These are phyloP conservation scores for Enteromius argenteus DNA, from an alignment of 2,797 vertebrate genomes.

Conservation along the genomic window DNA sequence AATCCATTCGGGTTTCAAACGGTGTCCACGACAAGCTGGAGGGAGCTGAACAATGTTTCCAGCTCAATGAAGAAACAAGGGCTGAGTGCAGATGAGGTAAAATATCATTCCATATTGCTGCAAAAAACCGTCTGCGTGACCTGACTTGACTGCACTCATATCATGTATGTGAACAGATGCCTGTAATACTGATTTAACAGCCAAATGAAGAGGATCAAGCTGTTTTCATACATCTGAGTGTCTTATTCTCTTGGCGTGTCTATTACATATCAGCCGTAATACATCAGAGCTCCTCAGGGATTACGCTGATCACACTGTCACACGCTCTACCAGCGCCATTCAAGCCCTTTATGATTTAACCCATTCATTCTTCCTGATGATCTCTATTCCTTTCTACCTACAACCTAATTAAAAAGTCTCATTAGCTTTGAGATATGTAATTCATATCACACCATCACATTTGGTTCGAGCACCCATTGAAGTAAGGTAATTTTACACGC, in stretches of 20 bases:
- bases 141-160: conserved; percentile 55
- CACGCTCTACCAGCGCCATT: conserved; percentile 28
- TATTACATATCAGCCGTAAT: conserved; percentile 46
- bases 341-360: conserved; percentile 28
- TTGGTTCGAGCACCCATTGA: not conserved
- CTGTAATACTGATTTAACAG: conserved; percentile 49
- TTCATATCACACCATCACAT: not conserved
- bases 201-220: conserved; percentile 58
- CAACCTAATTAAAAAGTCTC: not conserved
- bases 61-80: conserved; percentile 18
- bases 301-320: conserved; percentile 33
- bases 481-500: not conserved
- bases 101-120: conserved; percentile 29
- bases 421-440: not conserved
- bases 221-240: conserved; percentile 49
- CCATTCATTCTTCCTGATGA: conserved; percentile 12
- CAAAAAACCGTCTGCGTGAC: conserved; percentile 44
- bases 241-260: conserved; percentile 32
- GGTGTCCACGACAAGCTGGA: not conserved
- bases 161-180: conserved; percentile 55
- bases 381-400: not conserved
- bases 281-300: conserved; percentile 46
- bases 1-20: conserved; percentile 38
- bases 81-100: conserved; percentile 6
- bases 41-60: conserved; percentile 8